Conservation (phyloP, 2,888 invertebrate species). For the Laspeyria flexula region DNA sequence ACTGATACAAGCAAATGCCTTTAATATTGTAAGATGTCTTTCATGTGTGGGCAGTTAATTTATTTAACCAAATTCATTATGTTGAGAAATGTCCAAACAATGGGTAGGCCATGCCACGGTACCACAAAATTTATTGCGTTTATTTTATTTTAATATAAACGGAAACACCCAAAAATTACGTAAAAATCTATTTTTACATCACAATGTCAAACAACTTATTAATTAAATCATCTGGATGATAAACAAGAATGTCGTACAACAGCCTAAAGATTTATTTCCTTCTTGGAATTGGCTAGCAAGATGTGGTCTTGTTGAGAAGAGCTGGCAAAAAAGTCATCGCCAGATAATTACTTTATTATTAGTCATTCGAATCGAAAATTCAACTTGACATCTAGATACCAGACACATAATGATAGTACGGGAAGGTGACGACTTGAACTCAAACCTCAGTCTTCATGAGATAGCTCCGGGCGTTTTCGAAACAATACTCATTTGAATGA, state of each 20-base stretch:
- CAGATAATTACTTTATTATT: too few species aligned
- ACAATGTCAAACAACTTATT: too few species aligned
- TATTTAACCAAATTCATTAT: conserved; percentile 16
- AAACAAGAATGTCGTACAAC: too few species aligned
- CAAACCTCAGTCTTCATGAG: neutral
- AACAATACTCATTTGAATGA: neutral
- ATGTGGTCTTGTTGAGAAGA: too few species aligned
- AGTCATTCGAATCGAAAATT: too few species aligned
- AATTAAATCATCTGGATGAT: too few species aligned
- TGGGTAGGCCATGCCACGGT: conserved; percentile 17
- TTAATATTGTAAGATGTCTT: conserved; percentile 17
- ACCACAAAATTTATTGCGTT: conserved; percentile 14
- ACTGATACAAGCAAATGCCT: conserved; percentile 5
- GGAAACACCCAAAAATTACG: too few species aligned
- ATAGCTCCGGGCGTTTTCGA: neutral
- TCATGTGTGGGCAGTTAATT: conserved; percentile 26
- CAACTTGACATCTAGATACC: neutral
- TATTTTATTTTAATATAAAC: too few species aligned
- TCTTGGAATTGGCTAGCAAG: too few species aligned
- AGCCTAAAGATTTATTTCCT: too few species aligned
- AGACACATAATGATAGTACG: neutral
- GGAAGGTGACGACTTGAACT: neutral
- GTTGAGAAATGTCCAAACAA: conserved; percentile 39
- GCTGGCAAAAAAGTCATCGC: too few species aligned
- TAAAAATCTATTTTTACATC: too few species aligned